Conservation (phyloP, 2,888 invertebrate species). For the Euphydryas editha region DNA sequence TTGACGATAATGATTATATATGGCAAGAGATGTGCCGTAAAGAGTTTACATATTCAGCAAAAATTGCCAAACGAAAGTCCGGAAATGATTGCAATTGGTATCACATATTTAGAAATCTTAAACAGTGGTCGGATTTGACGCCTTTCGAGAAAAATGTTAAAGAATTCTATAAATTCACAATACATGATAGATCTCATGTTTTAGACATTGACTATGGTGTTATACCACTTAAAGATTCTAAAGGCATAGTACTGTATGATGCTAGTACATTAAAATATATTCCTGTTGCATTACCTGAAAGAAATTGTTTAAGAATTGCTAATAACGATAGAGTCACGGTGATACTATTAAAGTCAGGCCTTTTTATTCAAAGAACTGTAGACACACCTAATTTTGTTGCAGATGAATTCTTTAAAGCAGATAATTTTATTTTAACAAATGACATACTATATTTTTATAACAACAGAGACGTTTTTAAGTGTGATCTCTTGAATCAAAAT, state of each 20-base stretch:
- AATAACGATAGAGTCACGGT: conserved; percentile 62
- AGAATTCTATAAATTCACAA: conserved; percentile 65
- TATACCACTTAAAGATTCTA: conserved; percentile 61
- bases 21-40: conserved; percentile 63
- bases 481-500: conserved; percentile 53
- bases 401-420: conserved; percentile 64
- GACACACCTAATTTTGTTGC: conserved; percentile 49
- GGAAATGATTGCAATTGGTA: conserved; percentile 63
- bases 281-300: conserved; percentile 63
- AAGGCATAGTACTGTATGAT: conserved; percentile 65
- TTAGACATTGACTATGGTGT: conserved; percentile 62
- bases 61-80: conserved; percentile 64
- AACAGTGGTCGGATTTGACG: conserved; percentile 58
- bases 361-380: conserved; percentile 61
- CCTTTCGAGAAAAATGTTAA: conserved; percentile 50
- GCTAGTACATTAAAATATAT: conserved; percentile 61
- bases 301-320: conserved; percentile 60
- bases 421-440: conserved; percentile 60
- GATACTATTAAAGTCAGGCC: conserved; percentile 57
- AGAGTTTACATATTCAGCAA: conserved; percentile 60
- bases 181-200: conserved; percentile 61
- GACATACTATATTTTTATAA: conserved; percentile 59
- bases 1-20: conserved; percentile 59
- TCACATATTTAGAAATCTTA: conserved; percentile 66
- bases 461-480: conserved; percentile 60